Conservation (phyloP, 35 echinoderm and acorn worm genomes). For the Diadema setosum region DNA sequence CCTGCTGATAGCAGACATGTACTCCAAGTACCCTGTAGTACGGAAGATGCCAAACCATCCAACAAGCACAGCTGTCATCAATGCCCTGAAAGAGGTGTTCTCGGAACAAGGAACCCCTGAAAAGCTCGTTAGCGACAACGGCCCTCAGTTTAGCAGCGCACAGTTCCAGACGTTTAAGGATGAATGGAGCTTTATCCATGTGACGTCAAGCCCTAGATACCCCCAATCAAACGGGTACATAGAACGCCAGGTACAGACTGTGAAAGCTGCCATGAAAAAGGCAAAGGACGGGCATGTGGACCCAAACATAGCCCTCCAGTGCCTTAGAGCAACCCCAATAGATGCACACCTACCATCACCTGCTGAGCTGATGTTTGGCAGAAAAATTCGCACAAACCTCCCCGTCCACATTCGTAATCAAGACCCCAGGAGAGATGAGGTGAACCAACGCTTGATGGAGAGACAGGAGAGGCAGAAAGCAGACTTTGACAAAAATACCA, state of each 20-base stretch:
- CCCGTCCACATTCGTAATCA: conserved; percentile 43
- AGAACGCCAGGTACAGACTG: neutral
- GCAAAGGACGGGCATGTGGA: neutral
- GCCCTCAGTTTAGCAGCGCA: too few species aligned
- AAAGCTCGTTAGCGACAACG: too few species aligned
- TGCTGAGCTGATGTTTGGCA: conserved; percentile 34
- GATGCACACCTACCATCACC: conserved; percentile 52
- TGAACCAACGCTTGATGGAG: neutral
- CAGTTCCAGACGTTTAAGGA: too few species aligned
- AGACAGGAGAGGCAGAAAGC: conserved; percentile 31
- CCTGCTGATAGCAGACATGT: too few species aligned
- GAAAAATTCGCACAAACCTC: conserved; percentile 7
- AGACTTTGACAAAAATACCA: neutral
- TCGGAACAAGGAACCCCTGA: too few species aligned
- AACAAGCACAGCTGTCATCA: too few species aligned
- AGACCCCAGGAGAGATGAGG: neutral
- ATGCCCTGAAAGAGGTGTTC: too few species aligned
- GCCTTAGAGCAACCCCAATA: conserved; percentile 30
- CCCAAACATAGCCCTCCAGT: neutral
- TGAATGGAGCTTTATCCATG: too few species aligned
- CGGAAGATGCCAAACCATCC: too few species aligned
- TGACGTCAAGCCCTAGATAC: too few species aligned
- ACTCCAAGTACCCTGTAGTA: too few species aligned
- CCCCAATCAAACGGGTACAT: too few species aligned
- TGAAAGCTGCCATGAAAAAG: neutral